Conservation (phyloP, 2,113 vertebrate species). For the Thalassoma bifasciatum region DNA sequence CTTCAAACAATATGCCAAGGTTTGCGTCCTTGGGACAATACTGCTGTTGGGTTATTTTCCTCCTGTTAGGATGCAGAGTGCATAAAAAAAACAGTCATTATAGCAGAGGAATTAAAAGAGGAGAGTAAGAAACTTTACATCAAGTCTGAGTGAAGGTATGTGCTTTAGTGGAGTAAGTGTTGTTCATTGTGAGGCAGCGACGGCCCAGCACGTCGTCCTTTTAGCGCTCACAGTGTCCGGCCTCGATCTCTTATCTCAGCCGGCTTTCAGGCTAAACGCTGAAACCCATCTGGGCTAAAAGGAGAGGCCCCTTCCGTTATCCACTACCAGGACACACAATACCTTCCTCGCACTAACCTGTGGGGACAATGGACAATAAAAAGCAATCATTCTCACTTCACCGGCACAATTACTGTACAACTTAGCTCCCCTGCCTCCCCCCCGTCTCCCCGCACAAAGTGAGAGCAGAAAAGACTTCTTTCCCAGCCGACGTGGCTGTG, state of each 20-base stretch:
- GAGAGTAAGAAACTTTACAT: constrained; percentile 3
- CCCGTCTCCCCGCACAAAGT: constrained; percentile 15
- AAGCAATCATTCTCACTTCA: constrained; percentile 78
- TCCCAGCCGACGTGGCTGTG: constrained; percentile 12
- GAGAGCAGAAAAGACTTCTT: constrained; percentile 30
- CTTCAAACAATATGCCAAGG: constrained; percentile 70
- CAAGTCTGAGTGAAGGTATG: constrained; percentile 34
- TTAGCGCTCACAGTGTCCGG: constrained; percentile 22
- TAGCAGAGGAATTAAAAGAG: background rate
- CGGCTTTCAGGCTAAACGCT: constrained; percentile 75
- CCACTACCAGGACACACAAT: constrained; percentile 81
- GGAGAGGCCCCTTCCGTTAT: constrained; percentile 66
- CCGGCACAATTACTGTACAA: constrained; percentile 72
- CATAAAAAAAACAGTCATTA: constrained; percentile 36
- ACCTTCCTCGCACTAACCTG: constrained; percentile 83
- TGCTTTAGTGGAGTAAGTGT: constrained; percentile 15
- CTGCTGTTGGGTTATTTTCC: constrained; percentile 28
- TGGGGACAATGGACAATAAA: constrained; percentile 85
- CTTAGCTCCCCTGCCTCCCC: constrained; percentile 41
- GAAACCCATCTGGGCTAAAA: constrained; percentile 90
- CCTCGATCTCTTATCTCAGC: constrained; percentile 77
- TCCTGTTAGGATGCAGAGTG: constrained; percentile 39
- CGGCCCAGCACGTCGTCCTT: constrained; percentile 20
- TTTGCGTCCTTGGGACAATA: constrained; percentile 66
- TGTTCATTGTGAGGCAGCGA: background rate